Base-by-base conservation (phyloP, 2,888 invertebrate species). In the Chymomyza caudatula region DNA sequence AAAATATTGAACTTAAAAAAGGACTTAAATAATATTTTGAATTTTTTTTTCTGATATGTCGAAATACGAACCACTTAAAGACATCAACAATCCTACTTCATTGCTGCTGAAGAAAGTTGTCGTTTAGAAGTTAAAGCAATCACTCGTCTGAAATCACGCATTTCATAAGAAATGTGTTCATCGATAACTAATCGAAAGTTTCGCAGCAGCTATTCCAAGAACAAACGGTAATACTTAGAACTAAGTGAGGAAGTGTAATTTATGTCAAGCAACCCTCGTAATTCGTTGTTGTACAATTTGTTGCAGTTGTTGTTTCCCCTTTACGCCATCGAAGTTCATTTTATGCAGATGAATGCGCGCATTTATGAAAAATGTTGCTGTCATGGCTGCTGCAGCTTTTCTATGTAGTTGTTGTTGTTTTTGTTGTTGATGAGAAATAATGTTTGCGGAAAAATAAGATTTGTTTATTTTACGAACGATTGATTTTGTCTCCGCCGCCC, bases 381-480 rank as follows among this genome's bases (percentile, higher is more conserved):
- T 86, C 86, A 84, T 78, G 69, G 71, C 58, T 65, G 63, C 63
- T 65, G 53, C n/a, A n/a, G n/a, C 23, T 63, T 80, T 44, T 23
- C 20, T 49, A 23, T n/a, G 23, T 47, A 23, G 19, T 51, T 60
- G 20, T 23, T 58, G 51, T 69, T 68, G 61, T 71, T 64, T 63
- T 60, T 67, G 53, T 63, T 63, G 64, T 77, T 78, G 83, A 86
- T 86, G 82, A 83, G 75, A 83, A 86, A 86, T 86, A 85, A 83
- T 83, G 87, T 83, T 83, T 83, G 85, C 77, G 87, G 77, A 86
- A 83, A 83, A 83, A 83, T 83, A 86, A 83, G 83, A 83, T 86
- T 84, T 84, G 83, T 84, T 86, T 84, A 84, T 79, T 78, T 84
- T 82, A 85, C 87, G 80, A 84, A 85, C 83, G 83, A 84, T 84